Evolutionary conservation across 2,113 vertebrate species (phyloP).

Genomic region (Phocoena phocoena): DNA sequence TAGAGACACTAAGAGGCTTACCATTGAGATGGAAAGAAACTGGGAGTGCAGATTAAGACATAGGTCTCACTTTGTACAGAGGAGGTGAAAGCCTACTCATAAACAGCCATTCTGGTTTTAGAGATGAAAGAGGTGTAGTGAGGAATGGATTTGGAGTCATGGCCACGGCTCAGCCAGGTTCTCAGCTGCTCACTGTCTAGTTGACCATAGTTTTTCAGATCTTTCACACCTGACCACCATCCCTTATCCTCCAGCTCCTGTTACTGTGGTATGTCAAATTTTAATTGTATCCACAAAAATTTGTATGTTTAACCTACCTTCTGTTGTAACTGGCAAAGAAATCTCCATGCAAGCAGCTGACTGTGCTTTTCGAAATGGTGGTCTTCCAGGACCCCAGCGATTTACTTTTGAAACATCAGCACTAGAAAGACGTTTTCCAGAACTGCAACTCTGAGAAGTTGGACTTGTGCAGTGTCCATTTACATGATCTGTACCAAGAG

Average conservation of each 20-base stretch:
- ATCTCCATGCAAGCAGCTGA: slow-evolving; percentile 99
- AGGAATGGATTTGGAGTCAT: neutral
- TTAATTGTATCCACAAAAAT: slow-evolving; percentile 69
- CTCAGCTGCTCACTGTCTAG: neutral
- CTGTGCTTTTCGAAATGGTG: slow-evolving; percentile 98
- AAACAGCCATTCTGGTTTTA: neutral
- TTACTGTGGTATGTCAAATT: slow-evolving; percentile 21
- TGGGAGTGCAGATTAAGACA: neutral
- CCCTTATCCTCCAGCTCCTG: neutral
- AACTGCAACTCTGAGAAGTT: slow-evolving; percentile 92
- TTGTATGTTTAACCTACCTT: slow-evolving; percentile 90
- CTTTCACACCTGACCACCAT: neutral
- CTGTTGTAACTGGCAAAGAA: slow-evolving; percentile 96
- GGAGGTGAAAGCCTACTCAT: neutral
- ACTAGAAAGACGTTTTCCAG: slow-evolving; percentile 92
- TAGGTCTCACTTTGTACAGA: neutral
- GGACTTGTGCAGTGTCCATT: slow-evolving; percentile 98
- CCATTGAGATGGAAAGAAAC: neutral
- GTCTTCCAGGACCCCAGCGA: slow-evolving; percentile 94
- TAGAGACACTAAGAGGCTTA: neutral
- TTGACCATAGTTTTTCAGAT: neutral
- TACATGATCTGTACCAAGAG: slow-evolving; percentile 94
- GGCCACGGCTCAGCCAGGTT: neutral
- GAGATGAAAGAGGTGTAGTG: neutral
- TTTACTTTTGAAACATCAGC: slow-evolving; percentile 93